Conservation (phyloP, 2,888 invertebrate species). For the Crioceris asparagi region DNA sequence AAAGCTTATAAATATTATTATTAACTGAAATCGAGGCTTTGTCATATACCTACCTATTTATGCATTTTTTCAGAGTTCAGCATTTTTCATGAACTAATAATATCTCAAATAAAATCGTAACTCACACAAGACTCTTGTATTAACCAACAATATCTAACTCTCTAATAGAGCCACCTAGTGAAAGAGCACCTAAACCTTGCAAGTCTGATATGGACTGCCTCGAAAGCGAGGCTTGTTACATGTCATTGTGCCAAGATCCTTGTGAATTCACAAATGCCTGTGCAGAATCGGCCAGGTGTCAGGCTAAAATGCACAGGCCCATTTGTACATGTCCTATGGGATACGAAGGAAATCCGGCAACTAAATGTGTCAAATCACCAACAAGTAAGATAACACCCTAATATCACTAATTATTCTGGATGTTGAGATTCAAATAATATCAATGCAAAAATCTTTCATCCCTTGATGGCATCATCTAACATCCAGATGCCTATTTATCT, state of each 20-base stretch:
- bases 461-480: too few species aligned
- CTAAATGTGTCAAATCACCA: conserved; percentile 64
- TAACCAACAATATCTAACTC: conserved; percentile 19
- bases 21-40: too few species aligned
- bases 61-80: too few species aligned
- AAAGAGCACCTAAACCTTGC: conserved; percentile 67
- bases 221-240: conserved; percentile 72
- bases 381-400: conserved; percentile 55
- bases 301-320: conserved; percentile 72
- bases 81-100: too few species aligned
- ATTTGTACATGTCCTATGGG: conserved; percentile 72
- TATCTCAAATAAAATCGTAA: too few species aligned
- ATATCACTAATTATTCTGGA: background rate
- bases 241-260: conserved; percentile 71
- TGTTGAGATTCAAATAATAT: too few species aligned
- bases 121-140: too few species aligned
- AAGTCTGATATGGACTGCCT: conserved; percentile 76
- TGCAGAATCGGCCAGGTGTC: conserved; percentile 64
- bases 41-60: too few species aligned
- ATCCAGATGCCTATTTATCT: background rate
- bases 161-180: conserved; percentile 54
- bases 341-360: conserved; percentile 71
- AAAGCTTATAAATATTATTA: too few species aligned
- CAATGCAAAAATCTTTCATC: too few species aligned
- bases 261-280: conserved; percentile 73